A percentile compares a stretch with the other conserved stretches of the same genome.
Conservation (phyloP, 2,888 invertebrate genomes). For the Adelognathus sp. region DNA sequence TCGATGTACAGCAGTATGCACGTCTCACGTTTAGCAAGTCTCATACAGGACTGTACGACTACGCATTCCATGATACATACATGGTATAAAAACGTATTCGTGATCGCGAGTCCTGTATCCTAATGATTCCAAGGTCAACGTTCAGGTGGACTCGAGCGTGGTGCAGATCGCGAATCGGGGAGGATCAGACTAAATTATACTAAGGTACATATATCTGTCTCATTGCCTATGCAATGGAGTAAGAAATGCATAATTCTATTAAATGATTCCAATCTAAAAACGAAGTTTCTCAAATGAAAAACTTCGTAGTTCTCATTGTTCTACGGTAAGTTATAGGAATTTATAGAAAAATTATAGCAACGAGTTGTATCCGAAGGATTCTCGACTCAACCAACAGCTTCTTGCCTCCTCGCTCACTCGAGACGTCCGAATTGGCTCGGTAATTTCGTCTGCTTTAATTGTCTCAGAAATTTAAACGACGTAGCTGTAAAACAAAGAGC, state of each 20-base stretch:
- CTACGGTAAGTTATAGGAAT: neutral
- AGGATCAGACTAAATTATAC: slow-evolving; percentile 45
- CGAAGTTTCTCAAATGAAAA: neutral
- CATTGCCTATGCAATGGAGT: slow-evolving; percentile 17
- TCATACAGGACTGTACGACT: slow-evolving; percentile 15
- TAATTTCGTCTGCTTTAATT: slow-evolving; percentile 25
- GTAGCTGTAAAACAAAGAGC: neutral
- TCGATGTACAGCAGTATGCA: slow-evolving; percentile 47
- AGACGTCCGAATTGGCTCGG: neutral
- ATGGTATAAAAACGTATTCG: slow-evolving; percentile 30
- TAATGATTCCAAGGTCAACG: slow-evolving; percentile 63
- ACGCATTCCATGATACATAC: slow-evolving; percentile 3
- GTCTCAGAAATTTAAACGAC: slow-evolving; percentile 22
- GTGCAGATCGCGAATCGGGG: slow-evolving; percentile 32
- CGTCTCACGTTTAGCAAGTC: slow-evolving; percentile 52
- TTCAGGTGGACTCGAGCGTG: slow-evolving; percentile 46
- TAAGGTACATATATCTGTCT: slow-evolving; percentile 29
- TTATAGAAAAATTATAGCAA: neutral
- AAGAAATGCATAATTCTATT: neutral
- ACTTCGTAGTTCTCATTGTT: neutral
- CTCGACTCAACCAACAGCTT: neutral
- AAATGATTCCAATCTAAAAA: slow-evolving; percentile 2
- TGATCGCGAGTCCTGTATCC: slow-evolving; percentile 55
- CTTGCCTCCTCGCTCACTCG: neutral
- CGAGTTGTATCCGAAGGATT: neutral